Conservation (phyloP, 2,888 invertebrate genomes). For the Ferrisia virgata region DNA sequence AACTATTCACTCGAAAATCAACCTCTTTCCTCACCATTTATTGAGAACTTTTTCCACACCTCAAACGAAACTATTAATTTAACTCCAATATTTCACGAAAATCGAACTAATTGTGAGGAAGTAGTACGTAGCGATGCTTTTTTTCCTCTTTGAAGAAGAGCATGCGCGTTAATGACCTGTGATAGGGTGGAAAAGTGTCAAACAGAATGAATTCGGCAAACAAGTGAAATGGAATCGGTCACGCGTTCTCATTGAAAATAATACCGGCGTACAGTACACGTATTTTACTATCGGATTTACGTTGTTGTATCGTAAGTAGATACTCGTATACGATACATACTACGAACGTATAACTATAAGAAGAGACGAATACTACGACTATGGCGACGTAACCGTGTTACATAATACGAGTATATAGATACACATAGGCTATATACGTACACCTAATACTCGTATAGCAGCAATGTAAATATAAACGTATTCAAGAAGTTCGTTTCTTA, state of each 20-base stretch:
- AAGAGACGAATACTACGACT: not conserved
- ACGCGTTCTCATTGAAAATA: not conserved
- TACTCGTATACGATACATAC: too few species aligned
- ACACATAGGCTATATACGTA: not conserved
- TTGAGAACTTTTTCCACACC: too few species aligned
- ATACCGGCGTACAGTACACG: not conserved
- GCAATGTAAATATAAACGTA: not conserved
- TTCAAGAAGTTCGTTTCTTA: not conserved
- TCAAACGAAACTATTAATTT: too few species aligned
- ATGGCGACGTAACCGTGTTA: not conserved
- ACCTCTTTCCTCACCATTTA: too few species aligned
- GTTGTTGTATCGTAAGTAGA: too few species aligned
- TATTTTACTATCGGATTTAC: not conserved
- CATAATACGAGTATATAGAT: not conserved
- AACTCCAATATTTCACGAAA: too few species aligned
- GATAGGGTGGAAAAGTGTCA: not conserved
- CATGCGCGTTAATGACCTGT: not conserved
- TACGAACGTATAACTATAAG: too few species aligned
- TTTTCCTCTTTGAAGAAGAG: not conserved
- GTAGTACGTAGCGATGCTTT: too few species aligned
- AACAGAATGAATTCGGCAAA: not conserved
- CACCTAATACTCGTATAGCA: too few species aligned
- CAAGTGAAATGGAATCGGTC: not conserved
- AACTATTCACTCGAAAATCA: too few species aligned
- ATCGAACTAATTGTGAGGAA: too few species aligned